Conservation (phyloP, 2,888 invertebrate species). For the Parthenolecanium corni region DNA sequence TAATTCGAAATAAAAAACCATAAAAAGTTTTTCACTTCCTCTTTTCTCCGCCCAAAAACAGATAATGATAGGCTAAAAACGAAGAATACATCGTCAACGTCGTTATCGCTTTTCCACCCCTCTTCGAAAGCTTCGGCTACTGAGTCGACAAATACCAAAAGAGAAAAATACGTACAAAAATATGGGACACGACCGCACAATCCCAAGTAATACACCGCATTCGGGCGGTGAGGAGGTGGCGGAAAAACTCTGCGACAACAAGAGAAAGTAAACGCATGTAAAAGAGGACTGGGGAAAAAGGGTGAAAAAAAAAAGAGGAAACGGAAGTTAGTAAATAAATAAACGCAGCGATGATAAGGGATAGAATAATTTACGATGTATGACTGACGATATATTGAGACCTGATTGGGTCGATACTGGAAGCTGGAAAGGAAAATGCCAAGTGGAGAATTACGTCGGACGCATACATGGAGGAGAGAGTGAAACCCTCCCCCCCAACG, state of each 20-base stretch:
- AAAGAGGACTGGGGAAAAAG: neutral
- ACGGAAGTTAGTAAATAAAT: constrained; percentile 17
- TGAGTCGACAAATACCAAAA: neutral
- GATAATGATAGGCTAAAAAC: too few species aligned
- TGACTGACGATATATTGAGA: constrained; percentile 23
- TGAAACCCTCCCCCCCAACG: too few species aligned
- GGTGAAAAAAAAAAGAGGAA: neutral
- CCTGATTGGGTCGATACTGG: constrained; percentile 19
- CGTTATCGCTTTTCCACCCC: constrained; percentile 9
- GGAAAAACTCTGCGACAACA: too few species aligned
- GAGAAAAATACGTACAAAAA: neutral
- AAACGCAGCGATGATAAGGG: constrained; percentile 23
- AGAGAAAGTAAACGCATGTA: neutral
- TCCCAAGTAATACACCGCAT: neutral
- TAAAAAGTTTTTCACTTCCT: too few species aligned
- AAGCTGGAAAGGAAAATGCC: neutral
- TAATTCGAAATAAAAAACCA: too few species aligned
- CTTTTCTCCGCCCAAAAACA: too few species aligned
- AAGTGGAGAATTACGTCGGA: too few species aligned
- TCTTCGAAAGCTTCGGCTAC: constrained; percentile 11
- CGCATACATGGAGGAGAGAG: too few species aligned
- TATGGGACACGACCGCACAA: constrained; percentile 2
- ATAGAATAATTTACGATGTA: constrained; percentile 24
- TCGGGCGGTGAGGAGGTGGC: neutral
- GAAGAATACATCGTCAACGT: constrained; percentile 9